Evolutionary conservation across 2,888 invertebrate species (phyloP).

Genomic region (Junonia oenone): DNA sequence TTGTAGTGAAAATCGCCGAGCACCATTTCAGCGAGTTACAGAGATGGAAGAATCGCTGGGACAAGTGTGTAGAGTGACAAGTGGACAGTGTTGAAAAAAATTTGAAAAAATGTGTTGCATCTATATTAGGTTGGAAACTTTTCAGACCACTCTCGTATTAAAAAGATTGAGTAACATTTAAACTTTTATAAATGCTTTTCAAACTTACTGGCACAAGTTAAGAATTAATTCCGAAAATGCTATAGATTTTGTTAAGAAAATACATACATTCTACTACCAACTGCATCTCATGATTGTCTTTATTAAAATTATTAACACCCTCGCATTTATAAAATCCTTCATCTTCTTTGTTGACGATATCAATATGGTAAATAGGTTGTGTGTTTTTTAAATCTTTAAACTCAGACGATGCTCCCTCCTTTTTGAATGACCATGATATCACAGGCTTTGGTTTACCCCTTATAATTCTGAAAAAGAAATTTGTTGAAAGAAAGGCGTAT

Average conservation of each 20-base stretch:
- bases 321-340: background rate
- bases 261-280: background rate
- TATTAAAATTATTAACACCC: background rate
- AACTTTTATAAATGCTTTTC: too few relatives aligned
- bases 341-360: background rate
- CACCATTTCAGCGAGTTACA: too few relatives aligned
- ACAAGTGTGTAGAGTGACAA: too few relatives aligned
- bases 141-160: too few relatives aligned
- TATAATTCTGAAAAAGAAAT: conserved; percentile 8
- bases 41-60: too few relatives aligned
- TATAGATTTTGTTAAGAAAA: background rate
- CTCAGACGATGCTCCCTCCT: background rate
- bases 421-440: conserved; percentile 38
- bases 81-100: too few relatives aligned
- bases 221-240: background rate
- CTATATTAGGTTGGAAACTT: too few relatives aligned
- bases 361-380: conserved; percentile 21
- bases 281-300: background rate
- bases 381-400: conserved; percentile 25
- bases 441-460: conserved; percentile 13
- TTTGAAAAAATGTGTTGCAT: too few relatives aligned
- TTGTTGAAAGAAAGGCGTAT: background rate
- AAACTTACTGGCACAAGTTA: background rate
- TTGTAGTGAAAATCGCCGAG: too few relatives aligned
- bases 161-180: too few relatives aligned